phyloP scores from a whole-genome alignment of 2,113 vertebrate genomes.

The Nerophis lumbriciformis region DNA sequence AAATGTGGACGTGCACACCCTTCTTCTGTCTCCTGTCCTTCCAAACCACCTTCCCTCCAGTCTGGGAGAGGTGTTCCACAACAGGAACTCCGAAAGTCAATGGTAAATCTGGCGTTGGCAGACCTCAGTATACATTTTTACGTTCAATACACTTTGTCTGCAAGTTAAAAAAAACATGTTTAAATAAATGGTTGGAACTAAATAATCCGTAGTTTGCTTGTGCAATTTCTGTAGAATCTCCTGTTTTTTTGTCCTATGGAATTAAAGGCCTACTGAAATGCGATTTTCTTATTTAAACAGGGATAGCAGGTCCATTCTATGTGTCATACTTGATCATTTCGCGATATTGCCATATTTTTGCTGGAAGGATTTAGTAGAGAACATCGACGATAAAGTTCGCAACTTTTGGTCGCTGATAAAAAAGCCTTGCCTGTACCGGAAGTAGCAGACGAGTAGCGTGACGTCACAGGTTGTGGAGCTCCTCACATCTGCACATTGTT shows the following conservation, averaged over 20 bases:
- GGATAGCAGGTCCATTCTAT: too few relatives aligned
- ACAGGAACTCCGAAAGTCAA: conserved; percentile 45
- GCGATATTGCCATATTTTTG: too few relatives aligned
- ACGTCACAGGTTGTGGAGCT: too few relatives aligned
- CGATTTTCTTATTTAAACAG: too few relatives aligned
- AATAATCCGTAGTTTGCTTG: background rate
- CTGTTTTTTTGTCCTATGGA: background rate
- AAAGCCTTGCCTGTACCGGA: too few relatives aligned
- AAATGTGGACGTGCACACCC: conserved; percentile 24
- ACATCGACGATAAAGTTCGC: too few relatives aligned
- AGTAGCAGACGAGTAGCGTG: too few relatives aligned
- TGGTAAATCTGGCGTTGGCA: conserved; percentile 20
- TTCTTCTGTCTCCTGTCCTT: conserved; percentile 5
- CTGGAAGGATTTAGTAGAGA: too few relatives aligned
- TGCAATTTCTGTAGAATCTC: background rate
- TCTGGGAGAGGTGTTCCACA: conserved; percentile 28
- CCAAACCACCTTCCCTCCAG: conserved; percentile 5
- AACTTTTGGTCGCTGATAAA: too few relatives aligned
- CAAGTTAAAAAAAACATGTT: conserved; percentile 58
- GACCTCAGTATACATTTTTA: conserved; percentile 48
- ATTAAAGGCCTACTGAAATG: too few relatives aligned
- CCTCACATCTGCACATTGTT: too few relatives aligned
- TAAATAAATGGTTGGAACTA: conserved; percentile 71
- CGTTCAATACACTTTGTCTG: conserved; percentile 63
- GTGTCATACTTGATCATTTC: too few relatives aligned